A percentile compares a stretch with the other conserved stretches of the same genome.
phyloP scores from a whole-genome alignment of 1,140 invertebrate species.

The Micrasema minimum region DNA sequence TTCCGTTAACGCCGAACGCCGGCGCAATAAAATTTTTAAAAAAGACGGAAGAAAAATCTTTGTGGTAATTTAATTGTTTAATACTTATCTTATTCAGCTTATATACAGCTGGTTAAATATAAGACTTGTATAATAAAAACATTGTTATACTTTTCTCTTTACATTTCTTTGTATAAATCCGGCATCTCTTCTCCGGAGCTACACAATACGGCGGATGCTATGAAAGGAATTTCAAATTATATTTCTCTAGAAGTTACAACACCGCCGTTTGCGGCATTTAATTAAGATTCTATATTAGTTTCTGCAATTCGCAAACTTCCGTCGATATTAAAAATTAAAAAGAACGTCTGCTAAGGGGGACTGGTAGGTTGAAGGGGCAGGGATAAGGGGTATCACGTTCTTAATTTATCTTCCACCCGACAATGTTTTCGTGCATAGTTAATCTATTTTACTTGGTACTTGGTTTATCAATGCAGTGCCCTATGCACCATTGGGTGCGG shows the following conservation, averaged over 20 bases:
- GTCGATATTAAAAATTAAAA: conserved; percentile 54
- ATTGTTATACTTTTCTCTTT: conserved; percentile 4
- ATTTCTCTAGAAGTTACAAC: conserved; percentile 48
- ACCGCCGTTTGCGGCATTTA: conserved; percentile 54
- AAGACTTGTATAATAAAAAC: conserved; percentile 11
- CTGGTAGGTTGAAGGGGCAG: conserved; percentile 17
- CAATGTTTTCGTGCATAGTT: background rate
- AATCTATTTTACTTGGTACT: background rate
- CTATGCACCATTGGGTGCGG: too few species aligned
- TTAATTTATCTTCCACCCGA: conserved; percentile 33
- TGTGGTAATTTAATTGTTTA: too few species aligned
- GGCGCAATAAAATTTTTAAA: too few species aligned
- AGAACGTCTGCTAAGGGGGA: conserved; percentile 35
- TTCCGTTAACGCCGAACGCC: too few species aligned
- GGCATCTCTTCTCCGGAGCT: conserved; percentile 23
- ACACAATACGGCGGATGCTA: conserved; percentile 42
- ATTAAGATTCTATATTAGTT: conserved; percentile 55
- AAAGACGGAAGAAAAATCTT: too few species aligned
- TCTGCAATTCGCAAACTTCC: conserved; percentile 51
- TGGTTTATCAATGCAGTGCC: too few species aligned
- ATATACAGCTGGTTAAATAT: conserved; percentile 7
- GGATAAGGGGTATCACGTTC: conserved; percentile 21
- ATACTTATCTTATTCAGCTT: too few species aligned
- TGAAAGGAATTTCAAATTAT: conserved; percentile 53
- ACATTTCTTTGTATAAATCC: conserved; percentile 28